Percentiles rank a stretch among this genome's conserved stretches.
phyloP scores from a whole-genome alignment of 2,888 invertebrate genomes.

The Crossocerus cetratus region DNA sequence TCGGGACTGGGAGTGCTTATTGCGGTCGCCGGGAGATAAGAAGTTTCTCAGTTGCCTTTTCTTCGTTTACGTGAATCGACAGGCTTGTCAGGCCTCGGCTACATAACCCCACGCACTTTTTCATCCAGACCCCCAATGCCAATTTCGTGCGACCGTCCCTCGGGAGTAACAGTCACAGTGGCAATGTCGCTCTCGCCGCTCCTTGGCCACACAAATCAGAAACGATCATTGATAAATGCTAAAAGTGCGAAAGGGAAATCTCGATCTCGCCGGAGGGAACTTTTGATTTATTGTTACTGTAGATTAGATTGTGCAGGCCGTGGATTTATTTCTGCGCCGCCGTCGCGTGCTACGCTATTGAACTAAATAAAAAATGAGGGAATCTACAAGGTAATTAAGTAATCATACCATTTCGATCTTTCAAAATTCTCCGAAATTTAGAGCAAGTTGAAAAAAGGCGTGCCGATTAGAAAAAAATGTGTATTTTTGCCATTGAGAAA shows the following conservation, averaged over 20 bases:
- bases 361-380: too few species aligned
- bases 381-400: too few species aligned
- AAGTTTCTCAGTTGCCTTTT: conserved; percentile 23
- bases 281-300: too few species aligned
- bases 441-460: too few species aligned
- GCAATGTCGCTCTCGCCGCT: conserved; percentile 11
- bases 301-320: too few species aligned
- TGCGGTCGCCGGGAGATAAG: conserved; percentile 33
- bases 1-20: conserved; percentile 20
- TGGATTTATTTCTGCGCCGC: too few species aligned
- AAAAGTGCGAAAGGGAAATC: conserved; percentile 9
- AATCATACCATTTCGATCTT: too few species aligned
- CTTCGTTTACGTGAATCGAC: conserved; percentile 33
- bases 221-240: conserved; percentile 33
- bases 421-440: too few species aligned
- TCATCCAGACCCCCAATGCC: conserved; percentile 32
- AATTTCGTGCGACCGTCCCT: conserved; percentile 32
- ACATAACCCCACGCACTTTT: conserved; percentile 30
- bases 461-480: too few species aligned
- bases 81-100: conserved; percentile 23
- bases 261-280: background rate
- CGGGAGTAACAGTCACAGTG: conserved; percentile 9
- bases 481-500: too few species aligned
- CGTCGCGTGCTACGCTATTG: too few species aligned
- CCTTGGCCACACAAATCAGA: conserved; percentile 18